These are phyloP conservation scores for Ascaphus truei DNA, from an alignment of 2,113 vertebrate species.

Conservation along the genomic window DNA sequence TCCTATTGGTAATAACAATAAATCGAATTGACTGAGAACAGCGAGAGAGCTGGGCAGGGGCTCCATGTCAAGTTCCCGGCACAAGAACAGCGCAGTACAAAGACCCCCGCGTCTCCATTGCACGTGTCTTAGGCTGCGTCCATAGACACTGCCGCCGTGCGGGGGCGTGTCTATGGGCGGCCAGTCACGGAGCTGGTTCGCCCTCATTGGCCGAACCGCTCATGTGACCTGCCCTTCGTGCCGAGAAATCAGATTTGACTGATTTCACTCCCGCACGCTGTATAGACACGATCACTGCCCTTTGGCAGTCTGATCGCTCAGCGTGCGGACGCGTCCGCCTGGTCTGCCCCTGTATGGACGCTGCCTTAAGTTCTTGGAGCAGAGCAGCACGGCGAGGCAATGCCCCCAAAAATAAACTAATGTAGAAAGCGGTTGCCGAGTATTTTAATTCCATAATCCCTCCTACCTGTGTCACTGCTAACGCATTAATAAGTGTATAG, in stretches of 20 bases:
- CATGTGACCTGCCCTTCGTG: too few species aligned
- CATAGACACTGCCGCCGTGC: too few species aligned
- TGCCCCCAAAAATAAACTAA: slow-evolving; percentile 50
- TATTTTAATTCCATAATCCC: slow-evolving; percentile 65
- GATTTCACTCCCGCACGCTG: too few species aligned
- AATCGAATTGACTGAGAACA: slow-evolving; percentile 13
- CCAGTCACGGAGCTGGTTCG: too few species aligned
- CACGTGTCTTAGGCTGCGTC: too few species aligned
- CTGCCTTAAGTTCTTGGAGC: slow-evolving; percentile 49
- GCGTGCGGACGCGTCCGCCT: too few species aligned
- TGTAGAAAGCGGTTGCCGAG: slow-evolving; percentile 55
- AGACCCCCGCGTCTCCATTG: neutral
- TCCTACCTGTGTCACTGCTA: slow-evolving; percentile 60
- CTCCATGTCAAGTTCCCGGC: neutral
- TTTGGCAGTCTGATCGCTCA: too few species aligned
- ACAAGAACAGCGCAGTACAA: neutral
- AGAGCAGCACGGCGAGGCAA: slow-evolving; percentile 46
- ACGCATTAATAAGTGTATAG: slow-evolving; percentile 60
- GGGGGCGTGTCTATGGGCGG: too few species aligned
- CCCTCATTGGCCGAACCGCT: too few species aligned
- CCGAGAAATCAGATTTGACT: too few species aligned
- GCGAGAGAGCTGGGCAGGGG: neutral
- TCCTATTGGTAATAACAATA: slow-evolving; percentile 16
- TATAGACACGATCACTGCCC: too few species aligned
- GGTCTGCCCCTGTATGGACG: too few species aligned